A percentile compares a stretch with the other conserved stretches of the same genome.
Conservation (phyloP, 2,113 vertebrate species). For the Microtus montanus region DNA sequence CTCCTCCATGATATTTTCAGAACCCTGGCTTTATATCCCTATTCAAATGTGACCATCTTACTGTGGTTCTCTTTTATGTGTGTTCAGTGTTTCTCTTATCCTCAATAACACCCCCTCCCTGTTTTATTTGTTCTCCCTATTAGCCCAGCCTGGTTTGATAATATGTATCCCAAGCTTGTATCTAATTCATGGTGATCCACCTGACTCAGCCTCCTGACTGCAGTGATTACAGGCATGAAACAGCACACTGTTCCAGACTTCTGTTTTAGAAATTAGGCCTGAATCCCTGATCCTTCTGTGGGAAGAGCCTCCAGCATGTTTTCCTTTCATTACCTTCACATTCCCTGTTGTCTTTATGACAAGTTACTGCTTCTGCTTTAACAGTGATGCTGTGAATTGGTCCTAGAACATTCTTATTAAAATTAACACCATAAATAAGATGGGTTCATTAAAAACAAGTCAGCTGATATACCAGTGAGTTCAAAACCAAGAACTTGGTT, state of each 20-base stretch:
- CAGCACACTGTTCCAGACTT: not conserved
- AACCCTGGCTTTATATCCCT: not conserved
- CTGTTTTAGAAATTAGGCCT: accelerated
- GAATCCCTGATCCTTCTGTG: not conserved
- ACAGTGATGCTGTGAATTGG: not conserved
- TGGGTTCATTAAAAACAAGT: not conserved
- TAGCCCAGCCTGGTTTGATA: not conserved
- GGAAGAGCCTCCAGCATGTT: not conserved
- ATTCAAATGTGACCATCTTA: not conserved
- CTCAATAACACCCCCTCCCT: accelerated
- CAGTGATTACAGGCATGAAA: not conserved
- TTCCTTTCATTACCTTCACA: not conserved
- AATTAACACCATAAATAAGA: not conserved
- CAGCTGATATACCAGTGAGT: not conserved
- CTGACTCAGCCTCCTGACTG: not conserved
- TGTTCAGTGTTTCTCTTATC: not conserved
- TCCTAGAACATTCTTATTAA: slow-evolving; percentile 20
- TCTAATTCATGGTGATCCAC: not conserved
- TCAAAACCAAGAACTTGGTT: not conserved
- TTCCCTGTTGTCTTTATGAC: not conserved
- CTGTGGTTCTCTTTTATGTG: accelerated
- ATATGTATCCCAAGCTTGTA: too few relatives aligned
- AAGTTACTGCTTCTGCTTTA: not conserved
- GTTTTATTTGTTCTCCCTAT: not conserved
- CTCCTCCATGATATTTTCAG: accelerated